Evolutionary conservation across 2,113 vertebrate genomes (phyloP), one percentile per base, ranked within the genome.

Genomic region (Philantomba maxwellii): DNA sequence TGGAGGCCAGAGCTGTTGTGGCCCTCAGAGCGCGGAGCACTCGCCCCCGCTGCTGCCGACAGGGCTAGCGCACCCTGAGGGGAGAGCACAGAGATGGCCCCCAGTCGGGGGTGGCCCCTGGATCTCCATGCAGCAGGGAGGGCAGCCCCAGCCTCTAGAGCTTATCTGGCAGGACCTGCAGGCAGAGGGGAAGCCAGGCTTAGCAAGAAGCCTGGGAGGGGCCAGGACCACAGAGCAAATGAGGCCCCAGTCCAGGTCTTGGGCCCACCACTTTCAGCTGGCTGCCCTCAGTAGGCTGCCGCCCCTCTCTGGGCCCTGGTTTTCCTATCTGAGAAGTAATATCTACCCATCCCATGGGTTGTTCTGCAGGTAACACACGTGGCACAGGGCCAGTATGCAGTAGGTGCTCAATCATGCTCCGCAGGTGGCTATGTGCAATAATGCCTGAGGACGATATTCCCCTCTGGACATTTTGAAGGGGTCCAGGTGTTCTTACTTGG

Each of bases 161-260:
- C 97, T 99, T 99, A 99, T 99, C 99, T 98, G 99, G 99, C 98
- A 99, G 99, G 98, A 99, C 99, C 99, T 99, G 97, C 78, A 96
- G 96, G 96, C 95, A 98, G 97, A 98, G 98, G 53, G 55, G 39
- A 89, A 92, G 33, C 77, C 28, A 17, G 60, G 53, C 39, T 86
- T 51, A 77, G 82, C 53, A 28, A 84, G 45, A 25, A 86, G 89
- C n/a, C 39, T 7, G 21, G 57, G 49, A 49, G 23, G n/a, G 3
- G 47, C 13, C 82, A 5, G 53, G 45, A 57, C 57, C 30, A 26
- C 47, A 77, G 53, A 89, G 66, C 43, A 60, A n/a, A 13, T 30
- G 33, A 87, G 53, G 58, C 25, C 55, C 60, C n/a, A 17, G 16
- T 33, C 55, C 45, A 57, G 58, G 45, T 80, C 39, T 84, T 60